These are phyloP conservation scores for Rhynchopsitta pachyrhyncha DNA, from an alignment of 2,113 vertebrate species.

Conservation along the genomic window DNA sequence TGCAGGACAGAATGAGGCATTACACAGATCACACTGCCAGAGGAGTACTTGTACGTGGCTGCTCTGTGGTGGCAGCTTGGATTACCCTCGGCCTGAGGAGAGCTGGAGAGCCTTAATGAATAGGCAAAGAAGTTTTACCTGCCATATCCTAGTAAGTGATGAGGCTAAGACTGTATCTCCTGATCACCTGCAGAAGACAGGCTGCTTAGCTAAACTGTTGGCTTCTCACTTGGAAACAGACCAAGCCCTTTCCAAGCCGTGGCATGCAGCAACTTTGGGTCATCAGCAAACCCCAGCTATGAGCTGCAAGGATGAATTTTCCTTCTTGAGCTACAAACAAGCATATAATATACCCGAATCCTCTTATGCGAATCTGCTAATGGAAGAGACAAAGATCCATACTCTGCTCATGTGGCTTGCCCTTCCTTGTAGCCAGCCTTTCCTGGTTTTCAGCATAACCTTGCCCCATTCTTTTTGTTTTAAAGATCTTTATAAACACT, in stretches of 20 bases:
- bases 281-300: not conserved
- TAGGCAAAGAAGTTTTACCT: not conserved
- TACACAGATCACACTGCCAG: not conserved
- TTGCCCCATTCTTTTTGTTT: not conserved
- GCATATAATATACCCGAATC: not conserved
- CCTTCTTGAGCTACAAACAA: not conserved
- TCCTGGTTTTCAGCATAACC: not conserved
- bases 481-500: not conserved
- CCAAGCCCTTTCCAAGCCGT: not conserved
- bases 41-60: not conserved
- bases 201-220: not conserved
- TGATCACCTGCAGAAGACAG: not conserved
- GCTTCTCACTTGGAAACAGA: not conserved
- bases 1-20: not conserved
- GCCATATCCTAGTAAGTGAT: not conserved
- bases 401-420: not conserved
- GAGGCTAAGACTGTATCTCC: not conserved
- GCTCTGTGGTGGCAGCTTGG: not conserved
- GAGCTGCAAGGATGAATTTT: not conserved
- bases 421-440: not conserved
- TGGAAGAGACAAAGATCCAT: not conserved
- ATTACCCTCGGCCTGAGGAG: not conserved
- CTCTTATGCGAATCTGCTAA: not conserved
- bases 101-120: not conserved
- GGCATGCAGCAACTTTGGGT: not conserved